phyloP scores from a whole-genome alignment of 2,797 vertebrate genomes.

The Gila robusta region DNA sequence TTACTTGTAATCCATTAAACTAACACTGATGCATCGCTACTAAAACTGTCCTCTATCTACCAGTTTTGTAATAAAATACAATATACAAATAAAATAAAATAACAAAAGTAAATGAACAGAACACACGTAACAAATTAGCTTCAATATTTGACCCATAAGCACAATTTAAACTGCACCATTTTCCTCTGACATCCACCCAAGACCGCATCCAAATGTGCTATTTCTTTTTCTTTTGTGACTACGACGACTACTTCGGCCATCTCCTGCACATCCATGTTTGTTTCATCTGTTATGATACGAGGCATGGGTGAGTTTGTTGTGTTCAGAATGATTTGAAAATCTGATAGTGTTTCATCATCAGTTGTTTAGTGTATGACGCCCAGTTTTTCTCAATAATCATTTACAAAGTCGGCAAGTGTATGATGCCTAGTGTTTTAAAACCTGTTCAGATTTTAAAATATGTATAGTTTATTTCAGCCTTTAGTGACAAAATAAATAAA shows the following conservation, averaged over 20 bases:
- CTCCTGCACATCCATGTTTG: too few relatives aligned
- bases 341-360: background rate
- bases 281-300: too few relatives aligned
- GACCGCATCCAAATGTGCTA: too few relatives aligned
- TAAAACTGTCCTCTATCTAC: background rate
- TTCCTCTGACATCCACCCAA: background rate
- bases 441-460: background rate
- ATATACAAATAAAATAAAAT: background rate
- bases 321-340: background rate
- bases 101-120: background rate
- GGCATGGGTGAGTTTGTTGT: background rate
- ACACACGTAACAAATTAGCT: too few relatives aligned
- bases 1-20: background rate
- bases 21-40: too few relatives aligned
- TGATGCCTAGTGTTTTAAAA: too few relatives aligned
- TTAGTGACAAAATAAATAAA: slow-evolving; percentile 9
- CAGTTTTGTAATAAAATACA: background rate
- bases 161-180: background rate
- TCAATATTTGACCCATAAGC: background rate
- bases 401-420: background rate
- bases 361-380: background rate
- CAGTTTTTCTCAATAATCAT: background rate
- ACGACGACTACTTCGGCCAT: too few relatives aligned
- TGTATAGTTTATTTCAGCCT: background rate
- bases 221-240: background rate